Base-by-base conservation (phyloP, 2,113 vertebrate species). In the Scalopus aquaticus region DNA sequence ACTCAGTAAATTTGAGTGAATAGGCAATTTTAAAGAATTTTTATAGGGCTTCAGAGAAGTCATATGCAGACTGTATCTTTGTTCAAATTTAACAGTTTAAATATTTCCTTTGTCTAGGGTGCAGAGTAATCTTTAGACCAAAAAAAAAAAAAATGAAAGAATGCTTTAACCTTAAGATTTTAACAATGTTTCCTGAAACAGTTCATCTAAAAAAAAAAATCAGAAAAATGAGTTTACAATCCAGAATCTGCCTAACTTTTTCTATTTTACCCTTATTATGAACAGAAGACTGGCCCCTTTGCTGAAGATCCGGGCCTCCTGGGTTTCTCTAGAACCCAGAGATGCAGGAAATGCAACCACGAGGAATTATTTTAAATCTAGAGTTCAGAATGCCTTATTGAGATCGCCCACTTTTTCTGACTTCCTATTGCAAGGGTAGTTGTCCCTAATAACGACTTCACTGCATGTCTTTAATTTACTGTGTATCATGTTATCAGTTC, bases 1-100 rank as follows among this genome's bases (percentile, higher is more conserved):
- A 99, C 99, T 99, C 99, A 99, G 99, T 99, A 99, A 99, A 99
- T 99, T 99, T 99, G 98, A 99, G 99, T 99, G 99, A 99, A 99
- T 99, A 99, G 99, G 99, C 99, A 99, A 99, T 99, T 99, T 99
- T 99, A 99, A 99, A 99, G 99, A 99, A 98, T 99, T 99, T 99
- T 99, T 99, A 99, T 99, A 99, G 99, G 99, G 99, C 98, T 99
- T 99, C 98, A 98, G 99, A 99, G 98, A 97, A 99, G 98, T 98
- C 98, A 98, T 99, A 99, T 98, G 98, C 98, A 98, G 99, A 98
- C 99, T 99, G 98, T 99, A 99, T 99, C 99, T 99, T 99, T 99
- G 99, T 99, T 99, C 99, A 99, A 98, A 99, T 99, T 99, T 99
- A 99, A 99, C 99, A 99, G 99, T 99, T 99, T 99, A 99, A 98